These are phyloP conservation scores for Pyrocephalus nanus DNA, from an alignment of 2,797 vertebrate species.

Conservation along the genomic window DNA sequence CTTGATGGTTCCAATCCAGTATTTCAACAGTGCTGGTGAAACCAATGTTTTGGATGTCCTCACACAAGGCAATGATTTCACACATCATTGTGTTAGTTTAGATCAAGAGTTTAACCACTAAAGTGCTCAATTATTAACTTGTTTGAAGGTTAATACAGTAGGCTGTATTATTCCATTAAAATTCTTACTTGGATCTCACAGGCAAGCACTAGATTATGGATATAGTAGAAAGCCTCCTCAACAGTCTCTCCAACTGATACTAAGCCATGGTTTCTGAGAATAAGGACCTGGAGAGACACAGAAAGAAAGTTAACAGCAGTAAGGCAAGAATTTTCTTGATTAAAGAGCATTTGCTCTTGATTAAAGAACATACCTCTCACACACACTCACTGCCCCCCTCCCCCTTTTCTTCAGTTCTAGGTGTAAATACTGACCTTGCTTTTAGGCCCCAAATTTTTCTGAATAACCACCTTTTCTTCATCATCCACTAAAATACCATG, in stretches of 20 bases:
- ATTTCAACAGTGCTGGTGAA: neutral
- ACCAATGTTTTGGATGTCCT: neutral
- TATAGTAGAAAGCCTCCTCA: conserved; percentile 97
- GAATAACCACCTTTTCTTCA: conserved; percentile 88
- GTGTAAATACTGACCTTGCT: conserved; percentile 85
- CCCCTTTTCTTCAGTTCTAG: neutral
- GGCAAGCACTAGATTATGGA: conserved; percentile 93
- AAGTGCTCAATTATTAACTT: neutral
- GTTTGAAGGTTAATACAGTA: neutral
- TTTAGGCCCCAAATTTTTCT: conserved; percentile 90
- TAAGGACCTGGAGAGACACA: conserved; percentile 83
- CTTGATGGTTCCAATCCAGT: neutral
- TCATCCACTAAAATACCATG: conserved; percentile 93
- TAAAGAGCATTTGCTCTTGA: neutral
- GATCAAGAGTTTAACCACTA: neutral
- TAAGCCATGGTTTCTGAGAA: conserved; percentile 95
- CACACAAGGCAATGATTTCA: rapidly evolving
- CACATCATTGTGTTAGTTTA: neutral
- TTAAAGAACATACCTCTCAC: neutral
- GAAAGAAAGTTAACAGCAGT: neutral
- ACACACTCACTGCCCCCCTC: neutral
- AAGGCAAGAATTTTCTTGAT: neutral
- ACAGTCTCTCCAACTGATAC: conserved; percentile 92
- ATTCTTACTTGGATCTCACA: conserved; percentile 97
- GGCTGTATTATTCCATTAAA: neutral